A percentile compares a stretch with the other conserved stretches of the same genome.
phyloP scores from a whole-genome alignment of 2,888 invertebrate genomes.

The Adineta ricciae region DNA sequence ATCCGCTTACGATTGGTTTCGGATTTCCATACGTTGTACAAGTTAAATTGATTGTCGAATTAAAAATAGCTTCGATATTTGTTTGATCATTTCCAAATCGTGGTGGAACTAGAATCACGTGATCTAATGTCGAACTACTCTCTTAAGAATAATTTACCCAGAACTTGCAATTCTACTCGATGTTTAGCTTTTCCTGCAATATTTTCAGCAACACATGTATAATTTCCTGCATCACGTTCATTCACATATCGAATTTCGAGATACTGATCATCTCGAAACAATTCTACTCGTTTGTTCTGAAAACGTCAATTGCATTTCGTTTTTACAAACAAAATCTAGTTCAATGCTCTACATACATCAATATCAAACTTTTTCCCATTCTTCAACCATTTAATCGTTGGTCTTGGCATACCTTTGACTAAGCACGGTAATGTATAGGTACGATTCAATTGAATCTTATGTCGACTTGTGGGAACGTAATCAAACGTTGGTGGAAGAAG shows the following conservation, averaged over 20 bases:
- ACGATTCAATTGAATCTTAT: neutral
- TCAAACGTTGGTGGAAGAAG: neutral
- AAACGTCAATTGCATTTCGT: neutral
- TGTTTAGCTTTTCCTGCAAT: slow-evolving; percentile 50
- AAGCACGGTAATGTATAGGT: slow-evolving; percentile 38
- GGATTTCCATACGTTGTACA: neutral
- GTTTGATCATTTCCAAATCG: neutral
- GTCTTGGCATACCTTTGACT: slow-evolving; percentile 42
- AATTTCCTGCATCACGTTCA: slow-evolving; percentile 46
- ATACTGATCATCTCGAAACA: slow-evolving; percentile 40
- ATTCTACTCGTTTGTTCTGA: neutral
- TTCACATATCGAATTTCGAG: slow-evolving; percentile 41
- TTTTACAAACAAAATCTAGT: neutral
- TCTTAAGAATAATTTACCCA: slow-evolving; percentile 38
- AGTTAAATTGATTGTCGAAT: neutral
- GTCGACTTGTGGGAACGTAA: neutral
- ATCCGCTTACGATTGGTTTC: neutral
- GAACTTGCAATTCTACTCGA: slow-evolving; percentile 46
- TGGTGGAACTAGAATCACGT: neutral
- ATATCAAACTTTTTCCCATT: slow-evolving; percentile 38
- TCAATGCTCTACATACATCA: neutral
- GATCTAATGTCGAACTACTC: neutral
- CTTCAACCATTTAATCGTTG: slow-evolving; percentile 43
- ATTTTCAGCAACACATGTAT: slow-evolving; percentile 51
- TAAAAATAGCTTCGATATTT: neutral